These are phyloP conservation scores for Tympanoctomys barrerae DNA, from an alignment of 2,797 vertebrate species.

Conservation along the genomic window DNA sequence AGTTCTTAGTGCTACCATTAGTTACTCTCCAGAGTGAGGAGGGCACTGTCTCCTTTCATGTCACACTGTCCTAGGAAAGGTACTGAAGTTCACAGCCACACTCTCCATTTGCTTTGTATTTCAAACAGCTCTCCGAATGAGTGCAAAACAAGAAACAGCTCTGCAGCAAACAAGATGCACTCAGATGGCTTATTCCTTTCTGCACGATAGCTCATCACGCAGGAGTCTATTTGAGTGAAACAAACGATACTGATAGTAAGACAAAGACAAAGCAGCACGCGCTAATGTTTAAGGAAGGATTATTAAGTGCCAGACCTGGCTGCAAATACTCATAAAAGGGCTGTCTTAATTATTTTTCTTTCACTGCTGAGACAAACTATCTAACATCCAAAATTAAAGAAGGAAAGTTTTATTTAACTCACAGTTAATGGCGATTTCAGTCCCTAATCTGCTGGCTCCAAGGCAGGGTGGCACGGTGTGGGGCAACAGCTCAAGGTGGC, in stretches of 20 bases:
- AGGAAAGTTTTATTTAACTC: no score
- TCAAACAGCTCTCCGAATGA: background rate
- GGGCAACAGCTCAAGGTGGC: no score
- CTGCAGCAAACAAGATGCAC: background rate
- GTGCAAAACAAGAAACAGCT: background rate
- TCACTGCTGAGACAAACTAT: no score
- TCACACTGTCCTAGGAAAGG: background rate
- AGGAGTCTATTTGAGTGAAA: background rate
- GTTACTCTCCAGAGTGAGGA: background rate
- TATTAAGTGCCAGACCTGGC: background rate
- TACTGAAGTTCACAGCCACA: background rate
- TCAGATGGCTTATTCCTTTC: background rate
- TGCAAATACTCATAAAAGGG: background rate
- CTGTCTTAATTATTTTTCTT: no score
- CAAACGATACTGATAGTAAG: background rate
- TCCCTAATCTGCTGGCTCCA: no score
- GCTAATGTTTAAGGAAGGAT: background rate
- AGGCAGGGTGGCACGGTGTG: no score
- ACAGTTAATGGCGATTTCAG: no score
- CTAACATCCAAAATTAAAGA: no score
- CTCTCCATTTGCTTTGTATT: background rate
- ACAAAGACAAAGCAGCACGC: background rate
- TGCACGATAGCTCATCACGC: background rate
- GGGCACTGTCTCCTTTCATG: background rate
- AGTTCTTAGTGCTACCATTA: background rate